phyloP scores from a whole-genome alignment of 2,797 vertebrate genomes.

The Hypotaenidia philippensis region DNA sequence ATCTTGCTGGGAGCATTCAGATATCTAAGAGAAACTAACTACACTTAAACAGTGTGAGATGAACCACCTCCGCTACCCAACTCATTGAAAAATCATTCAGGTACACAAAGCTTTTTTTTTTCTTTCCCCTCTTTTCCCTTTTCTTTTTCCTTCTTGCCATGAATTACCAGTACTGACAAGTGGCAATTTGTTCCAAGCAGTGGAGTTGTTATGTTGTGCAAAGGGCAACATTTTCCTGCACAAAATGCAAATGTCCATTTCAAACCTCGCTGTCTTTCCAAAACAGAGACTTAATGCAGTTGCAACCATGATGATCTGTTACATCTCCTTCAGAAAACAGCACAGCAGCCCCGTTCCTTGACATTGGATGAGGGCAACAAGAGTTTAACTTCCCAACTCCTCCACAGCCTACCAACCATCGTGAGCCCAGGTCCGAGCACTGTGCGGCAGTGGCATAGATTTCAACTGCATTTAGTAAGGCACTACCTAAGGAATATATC shows the following conservation, averaged over 20 bases:
- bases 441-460: neutral
- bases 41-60: neutral
- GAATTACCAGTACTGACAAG: neutral
- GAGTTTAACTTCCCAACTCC: neutral
- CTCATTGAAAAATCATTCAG: neutral
- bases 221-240: neutral
- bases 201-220: neutral
- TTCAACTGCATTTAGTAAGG: neutral
- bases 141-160: neutral
- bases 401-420: neutral
- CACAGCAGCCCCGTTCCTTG: neutral
- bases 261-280: neutral
- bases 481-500: neutral
- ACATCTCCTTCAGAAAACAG: neutral
- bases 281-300: neutral
- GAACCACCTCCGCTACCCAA: neutral
- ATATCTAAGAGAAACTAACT: neutral
- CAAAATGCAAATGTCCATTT: neutral
- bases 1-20: neutral
- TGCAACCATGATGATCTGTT: neutral
- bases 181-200: neutral
- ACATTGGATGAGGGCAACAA: neutral
- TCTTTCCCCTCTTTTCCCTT: neutral
- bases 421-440: neutral
- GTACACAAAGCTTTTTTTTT: neutral